phyloP scores from a whole-genome alignment of 2,888 invertebrate species.

The Sepioteuthis lessoniana region DNA sequence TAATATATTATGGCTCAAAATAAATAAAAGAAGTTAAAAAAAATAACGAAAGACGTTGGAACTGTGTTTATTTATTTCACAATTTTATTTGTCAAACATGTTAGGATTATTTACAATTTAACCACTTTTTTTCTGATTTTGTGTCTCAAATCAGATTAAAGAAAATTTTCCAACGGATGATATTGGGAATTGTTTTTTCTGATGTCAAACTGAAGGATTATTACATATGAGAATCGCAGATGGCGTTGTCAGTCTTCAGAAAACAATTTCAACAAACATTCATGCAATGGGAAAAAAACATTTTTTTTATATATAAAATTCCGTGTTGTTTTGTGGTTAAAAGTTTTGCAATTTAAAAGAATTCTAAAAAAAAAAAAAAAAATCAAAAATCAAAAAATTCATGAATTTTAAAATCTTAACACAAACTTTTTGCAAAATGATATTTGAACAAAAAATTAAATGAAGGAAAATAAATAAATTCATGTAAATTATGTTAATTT shows the following conservation, averaged over 20 bases:
- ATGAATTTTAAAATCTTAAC: neutral
- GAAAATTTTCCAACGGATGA: neutral
- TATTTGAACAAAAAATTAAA: neutral
- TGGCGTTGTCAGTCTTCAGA: neutral
- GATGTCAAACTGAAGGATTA: neutral
- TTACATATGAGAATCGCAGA: neutral
- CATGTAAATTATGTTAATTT: slow-evolving; percentile 42
- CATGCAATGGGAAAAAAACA: neutral
- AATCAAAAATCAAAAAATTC: no score
- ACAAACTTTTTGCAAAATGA: neutral
- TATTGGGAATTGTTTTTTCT: neutral
- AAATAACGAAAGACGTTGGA: neutral
- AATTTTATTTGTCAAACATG: neutral
- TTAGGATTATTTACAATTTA: neutral
- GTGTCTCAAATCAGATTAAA: neutral
- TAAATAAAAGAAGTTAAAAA: neutral
- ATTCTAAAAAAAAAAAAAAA: neutral
- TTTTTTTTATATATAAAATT: neutral
- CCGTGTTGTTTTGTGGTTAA: neutral
- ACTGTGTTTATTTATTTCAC: neutral
- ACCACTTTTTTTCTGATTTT: neutral
- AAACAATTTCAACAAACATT: neutral
- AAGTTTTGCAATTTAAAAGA: neutral
- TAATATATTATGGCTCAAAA: neutral
- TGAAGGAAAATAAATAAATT: slow-evolving; percentile 1